Base-by-base conservation (phyloP, 1,140 invertebrate genomes). In the Leptinotarsa undecemlineata region DNA sequence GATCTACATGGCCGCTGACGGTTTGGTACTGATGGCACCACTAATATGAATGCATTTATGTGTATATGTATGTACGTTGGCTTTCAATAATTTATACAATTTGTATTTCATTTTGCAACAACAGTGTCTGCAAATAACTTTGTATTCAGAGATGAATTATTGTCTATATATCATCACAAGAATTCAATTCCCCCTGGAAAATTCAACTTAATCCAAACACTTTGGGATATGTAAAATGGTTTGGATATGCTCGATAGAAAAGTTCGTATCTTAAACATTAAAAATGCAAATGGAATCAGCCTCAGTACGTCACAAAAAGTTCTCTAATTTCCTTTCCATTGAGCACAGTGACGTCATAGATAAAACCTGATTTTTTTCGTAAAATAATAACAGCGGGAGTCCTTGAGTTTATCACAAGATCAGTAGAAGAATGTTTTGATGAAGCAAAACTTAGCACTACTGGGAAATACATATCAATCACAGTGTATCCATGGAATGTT, bases 381-480 rank as follows among this genome's bases (percentile, higher is more conserved):
- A 4, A 68, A 19, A 68, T n/a, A 42, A 15, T 68, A 4, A 42
- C 66, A 66, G 26, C 15, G n/a, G 48, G 23, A 68, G 33, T 15
- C 20, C 62, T 42, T 68, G 11, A 42, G 66, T 19, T 13, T 68
- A 68, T 68, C 66, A 68, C 66, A 68, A 68, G 33, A 68, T 68
- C 42, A 42, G 66, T 42, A 68, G 19, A 68, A 68, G 66, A 68
- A 14, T 42, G 42, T 42, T 68, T 68, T 33, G 66, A 68, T 68
- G 42, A 68, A 64, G 63, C 19, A 42, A 60, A 60, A 60, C 26
- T 51, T 60, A 20, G 68, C 68, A 70, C 68, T 70, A 70, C 48
- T 70, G 47, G 68, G 48, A 60, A 70, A 70, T 70, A 60, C 23
- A 57, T 20, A 51, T 21, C 47, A 60, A 70, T 70, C 68, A 70